A percentile compares a stretch with the other conserved stretches of the same genome.
phyloP scores from a whole-genome alignment of 2,797 vertebrate genomes.

The Spea hammondii region DNA sequence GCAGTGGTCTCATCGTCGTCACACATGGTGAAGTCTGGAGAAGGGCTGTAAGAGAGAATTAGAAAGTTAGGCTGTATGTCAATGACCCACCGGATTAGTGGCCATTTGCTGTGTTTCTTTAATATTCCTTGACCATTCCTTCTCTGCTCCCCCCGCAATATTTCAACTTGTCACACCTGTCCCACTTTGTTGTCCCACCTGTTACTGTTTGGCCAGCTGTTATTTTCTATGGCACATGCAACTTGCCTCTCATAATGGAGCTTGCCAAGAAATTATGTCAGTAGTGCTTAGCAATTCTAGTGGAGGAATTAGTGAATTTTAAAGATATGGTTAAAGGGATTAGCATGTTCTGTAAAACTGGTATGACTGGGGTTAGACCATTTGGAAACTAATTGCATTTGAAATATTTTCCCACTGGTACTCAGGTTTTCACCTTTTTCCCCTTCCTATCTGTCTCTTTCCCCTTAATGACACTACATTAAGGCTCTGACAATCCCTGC shows the following conservation, averaged over 20 bases:
- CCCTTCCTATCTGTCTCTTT: no score
- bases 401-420: no score
- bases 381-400: no score
- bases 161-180: slow-evolving; percentile 29
- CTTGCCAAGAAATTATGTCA: slow-evolving; percentile 18
- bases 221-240: slow-evolving; percentile 3
- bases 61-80: background rate
- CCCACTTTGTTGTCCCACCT: slow-evolving; percentile 1
- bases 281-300: background rate
- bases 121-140: background rate
- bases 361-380: no score
- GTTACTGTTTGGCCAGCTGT: slow-evolving; percentile 29
- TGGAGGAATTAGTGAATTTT: background rate
- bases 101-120: background rate
- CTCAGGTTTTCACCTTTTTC: no score
- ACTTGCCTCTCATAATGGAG: slow-evolving; percentile 17
- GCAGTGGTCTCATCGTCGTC: slow-evolving; percentile 92
- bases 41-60: slow-evolving; percentile 24
- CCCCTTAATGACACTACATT: no score
- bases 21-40: slow-evolving; percentile 74
- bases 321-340: no score
- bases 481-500: no score
- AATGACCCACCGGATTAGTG: slow-evolving; percentile 2
- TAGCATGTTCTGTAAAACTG: no score
- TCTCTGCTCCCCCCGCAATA: background rate